Evolutionary conservation across 2,888 invertebrate species (phyloP), one percentile per base, ranked within the genome.

Genomic region (Nesidiocoris tenuis): DNA sequence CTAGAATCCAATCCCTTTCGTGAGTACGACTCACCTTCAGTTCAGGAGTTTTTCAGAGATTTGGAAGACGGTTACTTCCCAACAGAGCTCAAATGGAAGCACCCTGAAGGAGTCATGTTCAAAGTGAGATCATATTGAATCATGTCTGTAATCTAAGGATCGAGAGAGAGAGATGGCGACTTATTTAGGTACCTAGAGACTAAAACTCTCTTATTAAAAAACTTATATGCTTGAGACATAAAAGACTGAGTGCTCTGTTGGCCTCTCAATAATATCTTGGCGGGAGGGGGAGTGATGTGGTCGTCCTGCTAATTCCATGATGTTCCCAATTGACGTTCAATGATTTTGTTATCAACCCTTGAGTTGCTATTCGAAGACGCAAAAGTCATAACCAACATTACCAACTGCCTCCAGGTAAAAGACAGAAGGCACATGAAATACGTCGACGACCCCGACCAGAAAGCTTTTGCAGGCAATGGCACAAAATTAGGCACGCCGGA

Each of bases 11-110:
- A 72, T 63, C 66, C 70, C 9, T 79, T 79, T 39, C 56, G 77
- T 19, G 9, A 23, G 12, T 79, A 78, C 55, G 74, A 78, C 18
- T 55, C 63, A 12, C 54, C 71, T 2, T 78, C 76, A 21, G 76
- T 77, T 19, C 61, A 76, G 59, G 76, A 72, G 57, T 79, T 78
- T 67, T 79, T 79, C 54, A 18, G n/a, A n/a, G 78, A 78, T 54
- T 57, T 78, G 7, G 76, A 75, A 72, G 78, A 78, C 65, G 78
- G 78, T 16, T 78, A 77, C 66, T 78, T 75, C 25, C 78, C 78
- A 0, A 63, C 72, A 2, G 78, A 78, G 65, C 57, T 78, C 18
- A 76, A 77, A 64, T 74, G 61, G n/a, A 61, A 56, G 1, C 67
- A 78, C 66, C 78, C 78, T 0, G 77, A 78, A 57, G 77, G 78